Percentiles rank a stretch among this genome's conserved stretches.
Evolutionary conservation across 1,140 invertebrate species (phyloP).

Genomic region (Halictus rubicundus): DNA sequence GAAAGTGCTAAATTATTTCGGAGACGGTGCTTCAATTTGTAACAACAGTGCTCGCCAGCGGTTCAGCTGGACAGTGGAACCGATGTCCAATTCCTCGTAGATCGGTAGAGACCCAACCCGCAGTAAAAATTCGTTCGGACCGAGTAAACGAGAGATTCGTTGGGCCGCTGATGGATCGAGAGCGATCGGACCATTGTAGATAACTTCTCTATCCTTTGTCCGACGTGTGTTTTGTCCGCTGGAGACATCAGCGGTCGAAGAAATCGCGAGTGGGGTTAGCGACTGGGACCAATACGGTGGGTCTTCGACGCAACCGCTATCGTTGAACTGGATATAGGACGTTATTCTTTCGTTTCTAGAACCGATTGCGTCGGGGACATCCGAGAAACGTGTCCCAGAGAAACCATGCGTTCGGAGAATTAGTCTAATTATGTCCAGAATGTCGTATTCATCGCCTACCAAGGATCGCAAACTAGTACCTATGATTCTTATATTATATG

Average conservation of each 20-base stretch:
- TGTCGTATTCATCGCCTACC: constrained; percentile 74
- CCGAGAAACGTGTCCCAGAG: neutral
- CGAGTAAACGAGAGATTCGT: neutral
- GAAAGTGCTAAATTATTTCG: constrained; percentile 15
- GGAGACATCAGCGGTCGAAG: neutral
- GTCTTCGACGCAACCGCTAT: too few species aligned
- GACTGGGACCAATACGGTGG: neutral
- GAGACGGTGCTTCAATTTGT: neutral
- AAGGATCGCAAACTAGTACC: constrained; percentile 75
- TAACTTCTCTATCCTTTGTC: constrained; percentile 10
- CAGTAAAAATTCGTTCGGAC: neutral
- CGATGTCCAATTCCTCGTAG: neutral
- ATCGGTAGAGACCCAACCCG: neutral
- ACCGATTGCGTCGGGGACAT: neutral
- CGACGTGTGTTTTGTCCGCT: neutral
- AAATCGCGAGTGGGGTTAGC: neutral
- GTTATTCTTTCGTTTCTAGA: neutral
- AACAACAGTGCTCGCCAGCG: too few species aligned
- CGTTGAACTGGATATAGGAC: too few species aligned
- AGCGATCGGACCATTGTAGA: constrained; percentile 23
- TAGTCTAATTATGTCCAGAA: constrained; percentile 61
- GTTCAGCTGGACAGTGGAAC: constrained; percentile 5
- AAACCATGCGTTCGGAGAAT: constrained; percentile 31
- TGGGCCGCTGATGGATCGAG: neutral
- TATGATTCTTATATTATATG: constrained; percentile 75